Conservation (phyloP, 2,797 vertebrate species). For the Sarcoramphus papa region DNA sequence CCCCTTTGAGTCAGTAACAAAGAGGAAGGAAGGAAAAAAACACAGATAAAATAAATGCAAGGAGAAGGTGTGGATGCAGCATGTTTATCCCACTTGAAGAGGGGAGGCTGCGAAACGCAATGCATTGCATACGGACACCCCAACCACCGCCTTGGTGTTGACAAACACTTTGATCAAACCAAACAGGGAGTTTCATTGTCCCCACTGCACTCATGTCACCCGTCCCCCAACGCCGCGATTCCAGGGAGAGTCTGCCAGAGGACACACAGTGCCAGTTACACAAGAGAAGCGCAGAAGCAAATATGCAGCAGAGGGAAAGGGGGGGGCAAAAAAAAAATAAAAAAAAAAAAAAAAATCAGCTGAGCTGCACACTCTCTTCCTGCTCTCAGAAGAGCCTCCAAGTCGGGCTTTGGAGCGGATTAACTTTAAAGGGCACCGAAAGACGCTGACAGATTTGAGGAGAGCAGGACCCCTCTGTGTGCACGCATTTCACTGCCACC, state of each 20-base stretch:
- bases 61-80: not conserved
- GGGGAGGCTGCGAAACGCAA: not conserved
- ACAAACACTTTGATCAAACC: constrained; percentile 10
- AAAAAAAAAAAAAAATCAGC: not conserved
- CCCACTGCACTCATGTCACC: not conserved
- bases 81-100: not conserved
- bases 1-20: not conserved
- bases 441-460: not conserved
- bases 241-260: constrained; percentile 54
- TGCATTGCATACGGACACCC: not conserved
- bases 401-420: not conserved
- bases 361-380: not conserved
- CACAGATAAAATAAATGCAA: not conserved
- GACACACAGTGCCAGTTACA: constrained; percentile 55
- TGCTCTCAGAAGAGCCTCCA: not conserved
- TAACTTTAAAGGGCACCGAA: not conserved
- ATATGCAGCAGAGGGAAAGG: not conserved
- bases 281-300: constrained; percentile 37
- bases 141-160: not conserved
- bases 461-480: rapidly evolving
- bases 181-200: constrained; percentile 57
- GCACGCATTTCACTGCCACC: not conserved
- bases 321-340: no score
- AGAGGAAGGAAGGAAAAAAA: not conserved
- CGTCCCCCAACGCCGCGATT: not conserved